phyloP scores from a whole-genome alignment of 2,888 invertebrate genomes.

The Drosophila paranaensis region DNA sequence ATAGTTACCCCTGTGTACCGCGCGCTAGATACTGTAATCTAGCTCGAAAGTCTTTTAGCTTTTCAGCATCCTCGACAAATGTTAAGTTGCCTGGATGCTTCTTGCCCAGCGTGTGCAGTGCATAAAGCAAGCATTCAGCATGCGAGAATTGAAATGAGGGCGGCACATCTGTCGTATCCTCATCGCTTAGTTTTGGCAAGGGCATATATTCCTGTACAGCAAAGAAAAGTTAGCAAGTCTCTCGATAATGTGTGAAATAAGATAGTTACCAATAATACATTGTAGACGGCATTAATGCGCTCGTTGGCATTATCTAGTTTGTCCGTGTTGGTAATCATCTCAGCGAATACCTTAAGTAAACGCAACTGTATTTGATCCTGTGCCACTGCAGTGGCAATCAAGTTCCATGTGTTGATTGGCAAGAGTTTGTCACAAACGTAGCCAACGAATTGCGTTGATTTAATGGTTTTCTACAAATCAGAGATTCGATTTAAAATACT shows the following conservation, averaged over 20 bases:
- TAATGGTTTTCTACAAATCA: slow-evolving; percentile 90
- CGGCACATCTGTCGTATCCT: slow-evolving; percentile 86
- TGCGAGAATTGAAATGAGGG: slow-evolving; percentile 97
- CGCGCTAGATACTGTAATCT: slow-evolving; percentile 96
- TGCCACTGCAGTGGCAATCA: slow-evolving; percentile 87
- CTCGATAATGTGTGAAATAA: background rate
- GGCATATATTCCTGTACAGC: slow-evolving; percentile 92
- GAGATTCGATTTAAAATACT: slow-evolving; percentile 6
- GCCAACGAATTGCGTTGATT: slow-evolving; percentile 92
- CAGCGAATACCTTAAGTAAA: slow-evolving; percentile 94
- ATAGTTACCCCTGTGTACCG: slow-evolving; percentile 92
- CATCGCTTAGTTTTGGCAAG: slow-evolving; percentile 90
- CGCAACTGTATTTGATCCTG: slow-evolving; percentile 90
- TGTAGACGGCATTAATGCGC: slow-evolving; percentile 91
- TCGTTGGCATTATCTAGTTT: slow-evolving; percentile 90
- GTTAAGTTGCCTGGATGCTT: slow-evolving; percentile 91
- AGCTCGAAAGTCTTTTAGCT: slow-evolving; percentile 93
- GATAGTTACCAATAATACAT: slow-evolving; percentile 90
- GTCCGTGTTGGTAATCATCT: slow-evolving; percentile 92
- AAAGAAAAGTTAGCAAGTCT: background rate
- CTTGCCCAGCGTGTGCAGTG: slow-evolving; percentile 91
- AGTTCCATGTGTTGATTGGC: slow-evolving; percentile 88
- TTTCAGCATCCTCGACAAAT: slow-evolving; percentile 89
- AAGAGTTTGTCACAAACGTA: slow-evolving; percentile 94
- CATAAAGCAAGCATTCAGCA: slow-evolving; percentile 95